Percentiles rank a stretch among this genome's conserved stretches.
These are phyloP conservation scores for Neodontobutis hainanensis DNA, from an alignment of 2,113 vertebrate species.

Conservation along the genomic window DNA sequence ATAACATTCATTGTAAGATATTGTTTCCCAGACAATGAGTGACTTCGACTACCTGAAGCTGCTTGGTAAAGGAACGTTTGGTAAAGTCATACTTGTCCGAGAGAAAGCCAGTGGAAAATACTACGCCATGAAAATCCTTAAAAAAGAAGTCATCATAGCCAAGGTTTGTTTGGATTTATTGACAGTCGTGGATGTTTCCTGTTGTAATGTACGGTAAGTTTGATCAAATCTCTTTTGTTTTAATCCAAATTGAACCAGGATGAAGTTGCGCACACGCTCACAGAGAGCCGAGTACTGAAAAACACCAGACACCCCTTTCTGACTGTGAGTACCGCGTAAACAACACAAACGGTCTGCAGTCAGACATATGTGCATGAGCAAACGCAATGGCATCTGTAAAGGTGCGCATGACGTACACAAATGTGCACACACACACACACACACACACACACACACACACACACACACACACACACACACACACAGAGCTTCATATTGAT, in stretches of 20 bases:
- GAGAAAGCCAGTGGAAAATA: conserved; percentile 99
- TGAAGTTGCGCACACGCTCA: conserved; percentile 97
- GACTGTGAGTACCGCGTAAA: conserved; percentile 85
- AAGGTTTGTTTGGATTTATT: conserved; percentile 80
- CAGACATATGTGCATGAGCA: conserved; percentile 19
- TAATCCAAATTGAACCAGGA: conserved; percentile 78
- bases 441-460: background rate
- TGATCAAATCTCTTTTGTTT: background rate
- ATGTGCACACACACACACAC: conserved; percentile 8
- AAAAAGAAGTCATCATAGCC: conserved; percentile 98
- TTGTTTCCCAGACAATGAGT: conserved; percentile 88
- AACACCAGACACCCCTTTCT: conserved; percentile 97
- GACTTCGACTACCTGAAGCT: conserved; percentile 99
- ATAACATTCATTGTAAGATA: conserved; percentile 6
- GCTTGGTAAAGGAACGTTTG: conserved; percentile 97
- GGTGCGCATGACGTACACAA: background rate
- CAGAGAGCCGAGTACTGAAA: conserved; percentile 96
- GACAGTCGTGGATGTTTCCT: background rate
- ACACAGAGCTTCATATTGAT: conserved; percentile 44
- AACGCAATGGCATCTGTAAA: conserved; percentile 22
- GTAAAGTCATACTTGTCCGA: conserved; percentile 96
- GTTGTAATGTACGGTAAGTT: background rate
- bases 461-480: background rate
- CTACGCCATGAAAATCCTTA: conserved; percentile 98
- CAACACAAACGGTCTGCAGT: conserved; percentile 29